Conservation (phyloP, 2,888 invertebrate genomes). For the Mellilla xanthometata region DNA sequence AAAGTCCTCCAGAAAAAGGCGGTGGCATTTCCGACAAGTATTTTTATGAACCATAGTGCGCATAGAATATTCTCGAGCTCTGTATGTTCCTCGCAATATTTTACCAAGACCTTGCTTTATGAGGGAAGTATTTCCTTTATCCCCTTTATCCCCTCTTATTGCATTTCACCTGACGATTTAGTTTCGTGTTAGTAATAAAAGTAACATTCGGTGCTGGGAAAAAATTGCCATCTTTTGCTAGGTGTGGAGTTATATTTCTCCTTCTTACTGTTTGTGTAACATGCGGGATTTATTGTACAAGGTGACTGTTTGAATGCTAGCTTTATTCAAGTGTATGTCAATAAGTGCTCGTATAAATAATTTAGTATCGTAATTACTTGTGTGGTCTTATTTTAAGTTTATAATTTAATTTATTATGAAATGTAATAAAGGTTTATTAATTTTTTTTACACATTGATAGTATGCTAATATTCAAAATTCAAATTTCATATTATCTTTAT, state of each 20-base stretch:
- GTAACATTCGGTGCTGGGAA: constrained; percentile 14
- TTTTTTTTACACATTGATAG: no score
- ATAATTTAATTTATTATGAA: no score
- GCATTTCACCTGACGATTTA: constrained; percentile 34
- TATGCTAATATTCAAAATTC: no score
- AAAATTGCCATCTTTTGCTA: constrained; percentile 18
- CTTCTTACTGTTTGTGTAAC: neutral
- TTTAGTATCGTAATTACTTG: no score
- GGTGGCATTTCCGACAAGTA: constrained; percentile 27
- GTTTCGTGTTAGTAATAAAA: constrained; percentile 26
- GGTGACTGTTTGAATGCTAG: no score
- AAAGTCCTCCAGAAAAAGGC: constrained; percentile 3
- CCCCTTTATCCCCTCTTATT: constrained; percentile 34
- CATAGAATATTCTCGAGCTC: constrained; percentile 22
- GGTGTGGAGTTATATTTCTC: constrained; percentile 2
- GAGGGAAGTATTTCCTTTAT: constrained; percentile 32
- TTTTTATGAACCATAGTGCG: constrained; percentile 30
- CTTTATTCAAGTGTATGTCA: no score
- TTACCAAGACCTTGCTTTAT: constrained; percentile 47
- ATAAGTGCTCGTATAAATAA: no score
- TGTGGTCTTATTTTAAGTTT: no score
- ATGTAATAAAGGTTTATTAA: no score
- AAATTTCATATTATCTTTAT: no score
- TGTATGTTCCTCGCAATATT: constrained; percentile 47
- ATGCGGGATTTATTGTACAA: constrained; percentile 32